Conservation (phyloP, 1,140 invertebrate genomes). For the Leptopilina boulardi region DNA sequence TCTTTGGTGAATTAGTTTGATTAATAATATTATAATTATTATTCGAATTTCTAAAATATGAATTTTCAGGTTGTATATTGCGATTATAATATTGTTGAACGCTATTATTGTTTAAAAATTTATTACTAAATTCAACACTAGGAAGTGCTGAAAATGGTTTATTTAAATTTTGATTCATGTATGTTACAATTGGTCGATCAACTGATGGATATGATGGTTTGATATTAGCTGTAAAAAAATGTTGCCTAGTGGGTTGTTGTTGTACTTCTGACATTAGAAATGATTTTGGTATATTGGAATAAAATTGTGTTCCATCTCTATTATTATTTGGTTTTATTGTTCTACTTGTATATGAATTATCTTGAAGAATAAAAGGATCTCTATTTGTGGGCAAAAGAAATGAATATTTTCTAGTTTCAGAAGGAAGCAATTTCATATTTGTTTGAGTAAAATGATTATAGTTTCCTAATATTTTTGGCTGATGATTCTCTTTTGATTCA, state of each 20-base stretch:
- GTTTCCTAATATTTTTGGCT: conserved; percentile 73
- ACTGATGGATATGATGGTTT: conserved; percentile 55
- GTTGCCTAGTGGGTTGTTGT: conserved; percentile 53
- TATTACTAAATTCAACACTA: conserved; percentile 38
- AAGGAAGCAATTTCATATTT: conserved; percentile 58
- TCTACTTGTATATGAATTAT: conserved; percentile 54
- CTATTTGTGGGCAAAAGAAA: conserved; percentile 70
- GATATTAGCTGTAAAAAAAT: conserved; percentile 49
- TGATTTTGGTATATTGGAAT: conserved; percentile 59
- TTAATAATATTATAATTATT: conserved; percentile 67
- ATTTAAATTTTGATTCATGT: conserved; percentile 56
- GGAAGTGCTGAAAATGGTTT: conserved; percentile 60
- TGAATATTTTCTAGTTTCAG: conserved; percentile 67
- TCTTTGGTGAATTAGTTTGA: conserved; percentile 62
- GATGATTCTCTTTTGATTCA: conserved; percentile 67
- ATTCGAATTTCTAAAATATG: conserved; percentile 52
- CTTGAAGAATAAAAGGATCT: conserved; percentile 64
- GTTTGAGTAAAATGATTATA: conserved; percentile 73
- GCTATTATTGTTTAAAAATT: conserved; percentile 50
- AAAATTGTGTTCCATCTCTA: conserved; percentile 58
- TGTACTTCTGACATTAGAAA: conserved; percentile 50
- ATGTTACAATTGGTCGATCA: conserved; percentile 56
- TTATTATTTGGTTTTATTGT: conserved; percentile 54
- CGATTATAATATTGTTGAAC: conserved; percentile 49
- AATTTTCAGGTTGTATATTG: conserved; percentile 45